Conservation (phyloP, 2,797 vertebrate genomes). For the Clarias pachynema region DNA sequence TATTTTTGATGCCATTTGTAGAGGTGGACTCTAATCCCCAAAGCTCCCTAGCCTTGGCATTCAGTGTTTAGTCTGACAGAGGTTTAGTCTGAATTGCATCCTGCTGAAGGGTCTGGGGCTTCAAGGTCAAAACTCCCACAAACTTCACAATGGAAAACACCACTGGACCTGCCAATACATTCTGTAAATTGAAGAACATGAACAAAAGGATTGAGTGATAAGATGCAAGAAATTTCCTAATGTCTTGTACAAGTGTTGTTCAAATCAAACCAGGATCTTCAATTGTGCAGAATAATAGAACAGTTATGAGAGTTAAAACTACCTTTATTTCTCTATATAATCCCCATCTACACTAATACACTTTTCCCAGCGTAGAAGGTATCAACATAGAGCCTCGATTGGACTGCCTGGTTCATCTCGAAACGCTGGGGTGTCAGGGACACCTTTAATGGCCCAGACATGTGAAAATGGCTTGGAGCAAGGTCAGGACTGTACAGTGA, state of each 20-base stretch:
- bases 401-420: no score
- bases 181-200: slow-evolving; percentile 1
- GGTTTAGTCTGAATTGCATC: slow-evolving; percentile 49
- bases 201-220: not conserved
- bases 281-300: no score
- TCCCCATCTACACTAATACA: no score
- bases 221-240: not conserved
- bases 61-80: slow-evolving; percentile 54
- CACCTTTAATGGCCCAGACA: no score
- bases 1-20: slow-evolving; percentile 60
- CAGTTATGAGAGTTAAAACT: no score
- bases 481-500: no score
- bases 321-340: no score
- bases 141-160: slow-evolving; percentile 8
- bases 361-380: no score
- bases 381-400: no score
- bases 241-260: not conserved
- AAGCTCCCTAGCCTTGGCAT: slow-evolving; percentile 69
- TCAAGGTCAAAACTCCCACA: slow-evolving; percentile 64
- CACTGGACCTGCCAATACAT: slow-evolving; percentile 3
- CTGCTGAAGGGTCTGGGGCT: slow-evolving; percentile 33
- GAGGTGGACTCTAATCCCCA: slow-evolving; percentile 61
- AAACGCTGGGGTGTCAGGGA: no score
- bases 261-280: no score
- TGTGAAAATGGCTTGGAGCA: no score